phyloP scores from a whole-genome alignment of 2,797 vertebrate genomes.

The Pteropus rufus region DNA sequence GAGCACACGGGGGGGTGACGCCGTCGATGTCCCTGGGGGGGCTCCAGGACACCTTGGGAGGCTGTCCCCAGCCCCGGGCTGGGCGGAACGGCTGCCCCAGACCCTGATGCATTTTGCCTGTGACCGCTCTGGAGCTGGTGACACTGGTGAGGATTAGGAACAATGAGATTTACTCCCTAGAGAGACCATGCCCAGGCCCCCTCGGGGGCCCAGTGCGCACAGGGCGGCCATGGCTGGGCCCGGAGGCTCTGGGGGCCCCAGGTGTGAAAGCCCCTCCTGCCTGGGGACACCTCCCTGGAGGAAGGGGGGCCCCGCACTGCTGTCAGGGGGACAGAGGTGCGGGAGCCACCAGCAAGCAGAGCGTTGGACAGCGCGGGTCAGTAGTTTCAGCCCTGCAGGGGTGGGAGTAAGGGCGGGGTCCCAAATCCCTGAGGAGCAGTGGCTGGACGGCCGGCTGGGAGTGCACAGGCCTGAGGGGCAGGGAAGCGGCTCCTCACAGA shows the following conservation, averaged over 20 bases:
- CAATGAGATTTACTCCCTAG: too few relatives aligned
- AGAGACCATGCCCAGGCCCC: neutral
- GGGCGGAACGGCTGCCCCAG: neutral
- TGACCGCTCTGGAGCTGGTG: neutral
- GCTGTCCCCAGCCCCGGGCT: fast-evolving
- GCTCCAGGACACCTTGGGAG: neutral
- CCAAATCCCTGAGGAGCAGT: neutral
- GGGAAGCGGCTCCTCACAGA: neutral
- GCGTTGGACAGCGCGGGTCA: fast-evolving
- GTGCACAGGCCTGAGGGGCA: fast-evolving
- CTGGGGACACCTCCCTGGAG: too few relatives aligned
- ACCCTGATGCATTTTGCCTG: fast-evolving
- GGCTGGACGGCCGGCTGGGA: neutral
- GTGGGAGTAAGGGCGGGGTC: too few relatives aligned
- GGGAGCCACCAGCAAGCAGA: fast-evolving
- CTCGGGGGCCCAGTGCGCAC: fast-evolving
- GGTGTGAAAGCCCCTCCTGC: too few relatives aligned
- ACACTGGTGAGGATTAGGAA: fast-evolving
- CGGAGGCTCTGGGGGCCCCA: neutral
- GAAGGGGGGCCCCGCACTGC: neutral
- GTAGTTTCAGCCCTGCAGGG: neutral
- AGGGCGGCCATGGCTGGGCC: fast-evolving
- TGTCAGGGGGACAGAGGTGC: neutral
- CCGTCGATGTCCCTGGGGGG: neutral
- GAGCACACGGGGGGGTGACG: fast-evolving